Evolutionary conservation across 2,113 vertebrate genomes (phyloP).

Genomic region (Rissa tridactyla): DNA sequence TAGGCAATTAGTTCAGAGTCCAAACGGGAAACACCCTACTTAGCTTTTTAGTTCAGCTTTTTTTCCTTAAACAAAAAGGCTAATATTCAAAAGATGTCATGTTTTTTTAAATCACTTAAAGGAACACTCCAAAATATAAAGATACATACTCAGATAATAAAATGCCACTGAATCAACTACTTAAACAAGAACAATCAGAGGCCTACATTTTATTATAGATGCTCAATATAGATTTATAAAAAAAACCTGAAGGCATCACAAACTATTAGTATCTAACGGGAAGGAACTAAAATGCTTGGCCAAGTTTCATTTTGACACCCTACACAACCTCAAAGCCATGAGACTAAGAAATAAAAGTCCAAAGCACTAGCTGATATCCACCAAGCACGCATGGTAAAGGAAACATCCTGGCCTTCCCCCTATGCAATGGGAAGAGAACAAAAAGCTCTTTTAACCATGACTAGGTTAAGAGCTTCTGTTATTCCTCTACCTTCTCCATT

Average conservation of each 20-base stretch:
- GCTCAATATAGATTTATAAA: neutral
- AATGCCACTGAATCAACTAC: neutral
- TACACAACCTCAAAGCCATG: neutral
- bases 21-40: neutral
- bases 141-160: neutral
- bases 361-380: neutral
- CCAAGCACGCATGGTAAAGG: neutral
- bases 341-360: neutral
- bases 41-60: neutral
- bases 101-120: neutral
- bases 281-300: neutral
- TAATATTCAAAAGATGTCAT: neutral
- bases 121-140: neutral
- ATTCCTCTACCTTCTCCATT: neutral
- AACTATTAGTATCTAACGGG: neutral
- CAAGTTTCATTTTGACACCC: neutral
- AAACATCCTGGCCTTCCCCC: neutral
- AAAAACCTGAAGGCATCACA: neutral
- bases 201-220: neutral
- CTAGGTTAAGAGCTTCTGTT: neutral
- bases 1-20: neutral
- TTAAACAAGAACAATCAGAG: neutral
- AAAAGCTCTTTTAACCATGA: neutral
- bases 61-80: neutral
- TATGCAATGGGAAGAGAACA: neutral